phyloP scores from a whole-genome alignment of 1,140 invertebrate genomes.

The Megalonaias nervosa region DNA sequence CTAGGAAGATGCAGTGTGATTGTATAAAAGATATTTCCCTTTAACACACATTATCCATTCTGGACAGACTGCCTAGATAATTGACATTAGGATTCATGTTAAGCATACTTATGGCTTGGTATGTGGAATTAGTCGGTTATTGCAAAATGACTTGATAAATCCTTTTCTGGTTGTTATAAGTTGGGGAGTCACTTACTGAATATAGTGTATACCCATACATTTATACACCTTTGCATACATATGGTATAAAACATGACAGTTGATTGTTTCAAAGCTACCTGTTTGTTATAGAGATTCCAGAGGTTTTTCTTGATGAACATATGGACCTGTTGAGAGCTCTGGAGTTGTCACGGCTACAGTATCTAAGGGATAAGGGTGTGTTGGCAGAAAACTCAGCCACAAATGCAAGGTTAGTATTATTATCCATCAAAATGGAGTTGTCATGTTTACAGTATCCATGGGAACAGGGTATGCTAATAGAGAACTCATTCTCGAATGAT shows the following conservation, averaged over 20 bases:
- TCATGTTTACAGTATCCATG: no score
- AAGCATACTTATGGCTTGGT: no score
- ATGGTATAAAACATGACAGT: neutral
- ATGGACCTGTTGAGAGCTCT: constrained; percentile 81
- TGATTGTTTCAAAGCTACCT: neutral
- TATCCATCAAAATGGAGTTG: no score
- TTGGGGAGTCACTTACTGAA: neutral
- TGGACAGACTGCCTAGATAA: no score
- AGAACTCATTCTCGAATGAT: no score
- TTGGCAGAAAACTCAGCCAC: constrained; percentile 30
- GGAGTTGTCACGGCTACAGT: constrained; percentile 82
- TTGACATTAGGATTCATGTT: no score
- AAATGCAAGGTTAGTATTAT: no score
- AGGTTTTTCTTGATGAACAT: constrained; percentile 66
- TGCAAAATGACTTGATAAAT: no score
- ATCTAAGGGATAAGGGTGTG: constrained; percentile 69
- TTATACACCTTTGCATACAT: neutral
- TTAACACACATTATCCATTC: no score
- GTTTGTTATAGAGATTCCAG: constrained; percentile 46
- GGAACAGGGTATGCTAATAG: no score
- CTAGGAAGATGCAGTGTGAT: no score
- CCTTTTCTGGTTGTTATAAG: neutral
- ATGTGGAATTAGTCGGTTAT: neutral
- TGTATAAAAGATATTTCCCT: no score
- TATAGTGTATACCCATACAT: neutral